These are phyloP conservation scores for Itoplectis maculator DNA, from an alignment of 2,888 invertebrate genomes.

Conservation along the genomic window DNA sequence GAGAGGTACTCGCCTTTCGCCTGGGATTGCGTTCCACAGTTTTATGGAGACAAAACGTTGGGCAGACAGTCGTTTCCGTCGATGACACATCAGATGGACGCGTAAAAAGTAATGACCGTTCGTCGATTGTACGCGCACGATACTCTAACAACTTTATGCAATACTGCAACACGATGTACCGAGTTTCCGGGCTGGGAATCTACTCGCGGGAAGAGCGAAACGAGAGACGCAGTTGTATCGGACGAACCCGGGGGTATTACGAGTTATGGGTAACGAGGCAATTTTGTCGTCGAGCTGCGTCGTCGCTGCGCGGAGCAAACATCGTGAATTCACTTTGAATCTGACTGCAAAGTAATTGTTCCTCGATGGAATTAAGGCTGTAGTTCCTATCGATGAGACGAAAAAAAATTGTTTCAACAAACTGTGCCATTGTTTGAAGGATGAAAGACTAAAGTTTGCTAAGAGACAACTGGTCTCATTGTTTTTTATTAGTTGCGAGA, in stretches of 20 bases:
- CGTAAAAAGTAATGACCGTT: constrained; percentile 9
- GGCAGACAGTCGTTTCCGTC: not conserved
- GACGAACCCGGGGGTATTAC: constrained; percentile 7
- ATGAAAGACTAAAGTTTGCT: not conserved
- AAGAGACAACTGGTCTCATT: not conserved
- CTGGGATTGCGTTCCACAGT: not conserved
- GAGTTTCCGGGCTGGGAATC: not conserved
- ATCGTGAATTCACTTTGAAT: not conserved
- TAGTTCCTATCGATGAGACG: no score
- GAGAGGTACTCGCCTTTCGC: not conserved
- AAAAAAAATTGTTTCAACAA: not conserved
- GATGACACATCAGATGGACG: not conserved
- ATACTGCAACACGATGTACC: not conserved
- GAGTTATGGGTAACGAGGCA: constrained; percentile 1
- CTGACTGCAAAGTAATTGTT: not conserved
- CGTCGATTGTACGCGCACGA: not conserved
- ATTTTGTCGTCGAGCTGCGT: not conserved
- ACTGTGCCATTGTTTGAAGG: not conserved
- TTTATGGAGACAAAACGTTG: not conserved
- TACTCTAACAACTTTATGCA: constrained; percentile 5
- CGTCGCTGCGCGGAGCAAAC: not conserved
- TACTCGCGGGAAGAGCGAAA: not conserved
- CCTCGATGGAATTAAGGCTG: no score
- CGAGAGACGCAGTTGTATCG: not conserved
- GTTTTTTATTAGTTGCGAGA: no score